phyloP scores from a whole-genome alignment of 1,140 invertebrate genomes.

The Glossosoma conforme region DNA sequence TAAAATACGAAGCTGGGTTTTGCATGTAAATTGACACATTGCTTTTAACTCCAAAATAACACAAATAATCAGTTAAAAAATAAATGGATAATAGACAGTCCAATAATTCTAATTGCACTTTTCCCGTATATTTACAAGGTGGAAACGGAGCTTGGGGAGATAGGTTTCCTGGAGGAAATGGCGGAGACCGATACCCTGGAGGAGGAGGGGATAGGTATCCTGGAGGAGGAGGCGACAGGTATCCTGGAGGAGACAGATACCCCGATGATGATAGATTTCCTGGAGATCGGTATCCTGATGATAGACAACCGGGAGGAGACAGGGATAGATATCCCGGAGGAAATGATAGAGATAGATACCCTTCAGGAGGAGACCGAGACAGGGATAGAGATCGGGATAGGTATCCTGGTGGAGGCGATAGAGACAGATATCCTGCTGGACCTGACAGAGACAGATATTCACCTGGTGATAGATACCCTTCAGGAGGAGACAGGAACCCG shows the following conservation, averaged over 20 bases:
- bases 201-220: conserved; percentile 37
- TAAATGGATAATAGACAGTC: conserved; percentile 25
- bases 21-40: no score
- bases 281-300: conserved; percentile 41
- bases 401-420: conserved; percentile 41
- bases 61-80: no score
- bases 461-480: conserved; percentile 40
- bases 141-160: conserved; percentile 39
- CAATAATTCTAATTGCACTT: conserved; percentile 26
- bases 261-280: conserved; percentile 33
- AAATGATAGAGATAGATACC: conserved; percentile 27
- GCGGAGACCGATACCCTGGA: conserved; percentile 38
- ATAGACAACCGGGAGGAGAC: conserved; percentile 40
- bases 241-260: conserved; percentile 31
- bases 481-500: conserved; percentile 42
- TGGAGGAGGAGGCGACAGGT: conserved; percentile 31
- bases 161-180: conserved; percentile 44
- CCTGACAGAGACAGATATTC: conserved; percentile 36
- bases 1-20: no score
- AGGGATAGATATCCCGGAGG: conserved; percentile 41
- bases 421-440: conserved; percentile 47
- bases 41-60: no score
- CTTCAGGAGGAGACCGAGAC: conserved; percentile 23
- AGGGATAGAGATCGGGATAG: conserved; percentile 13
- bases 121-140: conserved; percentile 31